Evolutionary conservation across 2,888 invertebrate species (phyloP), one percentile per base, ranked within the genome.

Genomic region (Quadroppia sp.): DNA sequence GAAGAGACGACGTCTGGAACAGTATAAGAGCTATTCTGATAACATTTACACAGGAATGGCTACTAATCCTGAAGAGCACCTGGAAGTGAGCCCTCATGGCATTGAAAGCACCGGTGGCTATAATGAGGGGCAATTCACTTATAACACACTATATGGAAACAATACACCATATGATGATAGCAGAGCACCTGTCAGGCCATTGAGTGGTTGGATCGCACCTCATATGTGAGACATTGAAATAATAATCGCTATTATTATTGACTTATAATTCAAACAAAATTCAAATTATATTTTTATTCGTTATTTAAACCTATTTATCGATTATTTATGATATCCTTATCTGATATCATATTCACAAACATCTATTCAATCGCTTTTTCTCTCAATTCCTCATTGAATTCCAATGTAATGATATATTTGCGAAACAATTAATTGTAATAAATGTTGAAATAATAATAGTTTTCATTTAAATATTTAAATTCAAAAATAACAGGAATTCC

Each of bases 131-230:
- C 69, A 69, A 17, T 11, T 15, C 15, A 69, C 69, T 28, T 69
- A 69, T 11, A 69, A 28, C 28, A 69, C 69, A 1, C 40, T 69
- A 1, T 40, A 40, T 28, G 69, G 42, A 1, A 69, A 69, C 25
- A 45, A 45, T 42, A 11, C 36, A 3, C n/a, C 15, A 2, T 6
- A 69, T 20, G 25, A 40, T 13, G 45, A 42, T 6, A 42, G 28
- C 17, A 40, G 28, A 25, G 45, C 69, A 69, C 69, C 69, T 25
- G 45, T 69, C 23, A 69, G 69, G 23, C 69, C 69, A 25, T 25
- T 69, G 45, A 69, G 69, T 28, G 69, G 69, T 69, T 69, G 69
- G 69, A 28, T 69, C 45, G 69, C 25, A 45, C 69, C 69, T 9
- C 69, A 69, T 2, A 69, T 45, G 69, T 69, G 45, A 69, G 17